A percentile compares a stretch with the other conserved stretches of the same genome.
phyloP scores from a whole-genome alignment of 2,797 vertebrate genomes.

The Babyrousa celebensis region DNA sequence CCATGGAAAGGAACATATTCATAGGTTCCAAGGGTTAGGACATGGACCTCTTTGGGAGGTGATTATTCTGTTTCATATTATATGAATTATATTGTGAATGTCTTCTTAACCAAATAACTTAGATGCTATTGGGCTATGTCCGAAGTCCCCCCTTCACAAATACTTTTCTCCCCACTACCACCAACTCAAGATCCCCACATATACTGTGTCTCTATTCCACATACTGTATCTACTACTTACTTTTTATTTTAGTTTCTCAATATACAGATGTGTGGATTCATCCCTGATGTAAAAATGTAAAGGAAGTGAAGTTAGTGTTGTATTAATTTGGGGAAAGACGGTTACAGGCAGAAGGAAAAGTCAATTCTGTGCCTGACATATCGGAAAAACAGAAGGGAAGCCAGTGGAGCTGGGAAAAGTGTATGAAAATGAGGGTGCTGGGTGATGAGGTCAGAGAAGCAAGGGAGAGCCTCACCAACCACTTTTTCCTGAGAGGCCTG shows the following conservation, averaged over 20 bases:
- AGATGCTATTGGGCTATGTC: not conserved
- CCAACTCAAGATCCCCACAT: not conserved
- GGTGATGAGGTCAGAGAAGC: not conserved
- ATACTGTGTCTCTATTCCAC: not conserved
- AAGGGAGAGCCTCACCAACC: not conserved
- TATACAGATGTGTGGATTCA: not conserved
- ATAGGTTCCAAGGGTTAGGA: not conserved
- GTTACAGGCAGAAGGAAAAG: not conserved
- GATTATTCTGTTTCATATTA: not conserved
- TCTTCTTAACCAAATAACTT: not conserved
- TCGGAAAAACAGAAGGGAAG: not conserved
- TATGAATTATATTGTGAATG: not conserved
- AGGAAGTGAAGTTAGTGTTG: not conserved
- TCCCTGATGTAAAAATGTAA: not conserved
- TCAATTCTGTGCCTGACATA: accelerated
- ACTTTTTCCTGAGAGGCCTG: not conserved
- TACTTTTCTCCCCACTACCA: not conserved
- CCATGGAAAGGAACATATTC: not conserved
- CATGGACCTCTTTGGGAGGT: not conserved
- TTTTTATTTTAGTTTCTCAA: slow-evolving; percentile 17
- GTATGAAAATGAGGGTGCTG: not conserved
- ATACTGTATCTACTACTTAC: not conserved
- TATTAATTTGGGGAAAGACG: not conserved
- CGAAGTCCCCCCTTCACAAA: not conserved
- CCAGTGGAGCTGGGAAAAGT: not conserved